Evolutionary conservation across 2,888 invertebrate species (phyloP).

Genomic region (Saturnia pavonia): DNA sequence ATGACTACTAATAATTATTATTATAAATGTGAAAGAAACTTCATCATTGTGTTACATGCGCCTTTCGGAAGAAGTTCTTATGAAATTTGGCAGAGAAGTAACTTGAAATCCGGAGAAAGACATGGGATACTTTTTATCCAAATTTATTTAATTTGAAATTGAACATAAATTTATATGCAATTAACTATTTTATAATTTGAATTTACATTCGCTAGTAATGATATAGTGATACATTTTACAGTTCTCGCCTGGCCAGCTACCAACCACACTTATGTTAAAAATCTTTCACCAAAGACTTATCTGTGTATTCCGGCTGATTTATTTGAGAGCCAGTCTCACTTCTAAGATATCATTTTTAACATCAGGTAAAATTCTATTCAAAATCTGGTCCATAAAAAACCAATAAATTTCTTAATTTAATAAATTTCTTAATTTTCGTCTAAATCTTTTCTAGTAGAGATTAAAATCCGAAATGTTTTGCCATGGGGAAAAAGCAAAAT

Average conservation of each 20-base stretch:
- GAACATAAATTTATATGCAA: background rate
- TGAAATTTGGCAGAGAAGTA: background rate
- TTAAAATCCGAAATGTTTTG: background rate
- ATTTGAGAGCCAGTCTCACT: background rate
- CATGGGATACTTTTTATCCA: background rate
- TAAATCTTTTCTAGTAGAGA: background rate
- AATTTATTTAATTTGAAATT: background rate
- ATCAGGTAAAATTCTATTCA: background rate
- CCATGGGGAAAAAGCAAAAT: background rate
- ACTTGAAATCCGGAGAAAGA: background rate
- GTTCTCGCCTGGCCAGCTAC: background rate
- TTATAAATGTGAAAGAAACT: too few relatives aligned
- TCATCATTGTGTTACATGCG: background rate
- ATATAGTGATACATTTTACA: background rate
- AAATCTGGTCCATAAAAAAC: background rate
- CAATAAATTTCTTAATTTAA: background rate
- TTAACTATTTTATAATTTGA: too few relatives aligned
- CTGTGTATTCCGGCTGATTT: background rate
- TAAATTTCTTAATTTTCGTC: too few relatives aligned
- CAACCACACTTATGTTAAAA: background rate
- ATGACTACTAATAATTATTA: too few relatives aligned
- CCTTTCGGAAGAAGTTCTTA: background rate
- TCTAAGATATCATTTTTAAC: background rate
- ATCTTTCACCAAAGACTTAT: background rate
- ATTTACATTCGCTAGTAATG: background rate